Conservation (phyloP, 2,113 vertebrate species). For the Phaetusa simplex region DNA sequence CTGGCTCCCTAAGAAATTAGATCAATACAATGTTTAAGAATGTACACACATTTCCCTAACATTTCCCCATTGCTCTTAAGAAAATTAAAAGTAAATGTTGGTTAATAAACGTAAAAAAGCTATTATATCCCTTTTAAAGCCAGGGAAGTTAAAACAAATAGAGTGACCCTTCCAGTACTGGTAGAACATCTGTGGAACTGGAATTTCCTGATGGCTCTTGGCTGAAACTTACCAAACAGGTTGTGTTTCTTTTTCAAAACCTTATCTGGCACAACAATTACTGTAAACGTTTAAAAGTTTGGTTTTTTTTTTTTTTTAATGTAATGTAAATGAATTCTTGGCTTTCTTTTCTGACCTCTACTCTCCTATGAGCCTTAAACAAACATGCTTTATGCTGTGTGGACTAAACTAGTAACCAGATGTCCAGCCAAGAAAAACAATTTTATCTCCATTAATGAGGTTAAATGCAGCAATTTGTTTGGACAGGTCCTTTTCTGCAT, state of each 20-base stretch:
- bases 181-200: background rate
- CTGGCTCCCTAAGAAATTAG: background rate
- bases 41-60: background rate
- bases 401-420: constrained; percentile 8
- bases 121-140: background rate
- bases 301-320: too few relatives aligned
- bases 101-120: background rate
- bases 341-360: background rate
- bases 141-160: background rate
- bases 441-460: background rate
- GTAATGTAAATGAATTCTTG: background rate
- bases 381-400: background rate
- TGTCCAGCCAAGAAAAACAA: constrained; percentile 36
- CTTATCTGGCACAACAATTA: background rate
- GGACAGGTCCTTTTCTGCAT: background rate
- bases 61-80: background rate
- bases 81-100: background rate
- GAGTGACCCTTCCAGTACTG: background rate
- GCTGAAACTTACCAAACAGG: background rate
- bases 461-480: background rate
- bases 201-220: constrained; percentile 21
- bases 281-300: background rate
- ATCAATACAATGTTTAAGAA: background rate
- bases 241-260: background rate
- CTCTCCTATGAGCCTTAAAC: background rate